These are phyloP conservation scores for Plestiodon gilberti DNA, from an alignment of 2,113 vertebrate species.

Conservation along the genomic window DNA sequence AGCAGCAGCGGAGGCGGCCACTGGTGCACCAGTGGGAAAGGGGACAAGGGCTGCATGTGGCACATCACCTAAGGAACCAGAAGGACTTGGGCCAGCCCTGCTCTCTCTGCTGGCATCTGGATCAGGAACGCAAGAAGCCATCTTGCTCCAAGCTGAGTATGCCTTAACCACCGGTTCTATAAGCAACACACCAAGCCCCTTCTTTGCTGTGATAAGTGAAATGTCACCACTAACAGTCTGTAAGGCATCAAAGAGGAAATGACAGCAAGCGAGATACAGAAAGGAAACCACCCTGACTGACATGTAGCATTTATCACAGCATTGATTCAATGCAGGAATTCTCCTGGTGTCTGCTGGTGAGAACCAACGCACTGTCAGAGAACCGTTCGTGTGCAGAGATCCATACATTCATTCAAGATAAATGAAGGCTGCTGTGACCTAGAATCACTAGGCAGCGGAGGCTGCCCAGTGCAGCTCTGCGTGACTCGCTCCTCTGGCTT, in stretches of 20 bases:
- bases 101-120: too few relatives aligned
- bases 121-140: too few relatives aligned
- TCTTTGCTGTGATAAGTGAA: slow-evolving; percentile 47
- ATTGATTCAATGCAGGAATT: not conserved
- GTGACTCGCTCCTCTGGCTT: not conserved
- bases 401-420: not conserved
- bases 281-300: slow-evolving; percentile 10
- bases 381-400: not conserved
- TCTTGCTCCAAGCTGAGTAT: too few relatives aligned
- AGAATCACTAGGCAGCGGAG: too few relatives aligned
- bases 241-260: slow-evolving; percentile 49
- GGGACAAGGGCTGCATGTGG: too few relatives aligned
- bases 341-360: too few relatives aligned
- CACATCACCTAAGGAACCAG: too few relatives aligned
- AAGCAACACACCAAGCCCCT: not conserved
- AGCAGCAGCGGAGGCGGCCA: too few relatives aligned
- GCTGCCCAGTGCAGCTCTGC: not conserved
- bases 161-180: too few relatives aligned
- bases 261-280: slow-evolving; percentile 18
- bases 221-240: not conserved
- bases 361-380: not conserved
- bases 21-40: too few relatives aligned
- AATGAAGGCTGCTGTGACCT: too few relatives aligned
- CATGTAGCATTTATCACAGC: not conserved
- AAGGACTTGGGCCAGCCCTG: too few relatives aligned